Percentiles rank a stretch among this genome's conserved stretches.
These are phyloP conservation scores for Cyclophora punctaria DNA, from an alignment of 2,888 invertebrate genomes.

Conservation along the genomic window DNA sequence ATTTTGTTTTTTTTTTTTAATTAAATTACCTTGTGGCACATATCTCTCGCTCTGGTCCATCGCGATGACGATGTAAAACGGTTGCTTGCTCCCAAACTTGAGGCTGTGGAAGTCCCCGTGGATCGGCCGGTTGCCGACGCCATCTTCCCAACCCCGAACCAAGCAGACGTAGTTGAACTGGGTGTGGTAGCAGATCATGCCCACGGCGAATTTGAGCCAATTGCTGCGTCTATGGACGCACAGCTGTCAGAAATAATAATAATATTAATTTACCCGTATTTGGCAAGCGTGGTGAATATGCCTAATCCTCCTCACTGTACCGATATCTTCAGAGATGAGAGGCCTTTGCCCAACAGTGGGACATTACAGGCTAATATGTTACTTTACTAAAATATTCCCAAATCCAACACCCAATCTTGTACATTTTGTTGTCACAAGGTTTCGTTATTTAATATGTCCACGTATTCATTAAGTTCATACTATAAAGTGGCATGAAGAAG, in stretches of 20 bases:
- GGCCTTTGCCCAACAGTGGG: too few relatives aligned
- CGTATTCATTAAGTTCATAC: too few relatives aligned
- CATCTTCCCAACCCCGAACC: slow-evolving; percentile 81
- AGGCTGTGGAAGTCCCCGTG: slow-evolving; percentile 65
- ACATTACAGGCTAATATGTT: too few relatives aligned
- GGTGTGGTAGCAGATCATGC: slow-evolving; percentile 81
- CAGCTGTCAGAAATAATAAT: slow-evolving; percentile 5
- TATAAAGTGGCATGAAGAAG: too few relatives aligned
- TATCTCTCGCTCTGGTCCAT: slow-evolving; percentile 81
- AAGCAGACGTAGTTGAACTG: slow-evolving; percentile 79
- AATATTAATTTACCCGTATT: not conserved
- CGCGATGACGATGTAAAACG: slow-evolving; percentile 81
- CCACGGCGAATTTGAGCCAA: slow-evolving; percentile 76
- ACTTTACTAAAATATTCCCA: too few relatives aligned
- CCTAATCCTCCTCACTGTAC: too few relatives aligned
- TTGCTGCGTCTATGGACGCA: slow-evolving; percentile 24
- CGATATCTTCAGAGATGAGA: too few relatives aligned
- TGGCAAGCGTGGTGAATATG: too few relatives aligned
- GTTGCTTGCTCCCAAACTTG: slow-evolving; percentile 72
- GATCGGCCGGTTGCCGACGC: slow-evolving; percentile 73
- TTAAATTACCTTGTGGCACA: slow-evolving; percentile 75
- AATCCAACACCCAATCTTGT: too few relatives aligned
- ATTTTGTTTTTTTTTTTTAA: too few relatives aligned
- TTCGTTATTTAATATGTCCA: too few relatives aligned
- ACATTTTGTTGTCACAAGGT: too few relatives aligned